These are phyloP conservation scores for Oceanodroma leucorhoa DNA, from an alignment of 2,797 vertebrate genomes.

Conservation along the genomic window DNA sequence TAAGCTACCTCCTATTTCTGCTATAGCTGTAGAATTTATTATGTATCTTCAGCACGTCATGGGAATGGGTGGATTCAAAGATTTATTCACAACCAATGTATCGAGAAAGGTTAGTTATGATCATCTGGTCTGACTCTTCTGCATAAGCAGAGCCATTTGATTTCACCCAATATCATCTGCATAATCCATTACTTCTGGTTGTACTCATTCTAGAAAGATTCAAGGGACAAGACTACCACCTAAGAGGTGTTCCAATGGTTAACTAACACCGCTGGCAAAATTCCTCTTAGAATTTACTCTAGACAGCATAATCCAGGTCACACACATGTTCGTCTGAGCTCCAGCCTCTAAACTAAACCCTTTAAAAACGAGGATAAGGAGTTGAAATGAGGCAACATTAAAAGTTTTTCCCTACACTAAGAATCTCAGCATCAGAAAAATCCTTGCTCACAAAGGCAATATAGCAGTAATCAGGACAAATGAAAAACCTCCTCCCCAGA, in stretches of 20 bases:
- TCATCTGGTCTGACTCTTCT: background rate
- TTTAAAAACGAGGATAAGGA: constrained; percentile 55
- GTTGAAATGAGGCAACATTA: constrained; percentile 50
- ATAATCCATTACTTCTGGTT: background rate
- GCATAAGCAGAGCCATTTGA: background rate
- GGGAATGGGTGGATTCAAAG: background rate
- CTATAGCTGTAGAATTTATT: constrained; percentile 18
- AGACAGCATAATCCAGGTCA: constrained; percentile 59
- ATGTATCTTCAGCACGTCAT: background rate
- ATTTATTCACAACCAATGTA: background rate
- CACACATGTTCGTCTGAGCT: constrained; percentile 8
- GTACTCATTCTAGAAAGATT: background rate
- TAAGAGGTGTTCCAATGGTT: background rate
- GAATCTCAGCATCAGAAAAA: background rate
- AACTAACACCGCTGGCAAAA: constrained; percentile 7
- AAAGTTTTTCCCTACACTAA: background rate
- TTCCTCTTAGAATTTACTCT: constrained; percentile 36
- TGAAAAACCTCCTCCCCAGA: background rate
- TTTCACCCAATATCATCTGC: background rate
- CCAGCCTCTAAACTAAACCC: constrained; percentile 25
- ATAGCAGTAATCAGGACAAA: background rate
- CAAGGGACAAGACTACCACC: background rate
- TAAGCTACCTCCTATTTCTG: background rate
- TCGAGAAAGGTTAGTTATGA: background rate
- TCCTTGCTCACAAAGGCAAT: background rate